phyloP scores from a whole-genome alignment of 2,888 invertebrate species.

The Frankliniella intonsa region DNA sequence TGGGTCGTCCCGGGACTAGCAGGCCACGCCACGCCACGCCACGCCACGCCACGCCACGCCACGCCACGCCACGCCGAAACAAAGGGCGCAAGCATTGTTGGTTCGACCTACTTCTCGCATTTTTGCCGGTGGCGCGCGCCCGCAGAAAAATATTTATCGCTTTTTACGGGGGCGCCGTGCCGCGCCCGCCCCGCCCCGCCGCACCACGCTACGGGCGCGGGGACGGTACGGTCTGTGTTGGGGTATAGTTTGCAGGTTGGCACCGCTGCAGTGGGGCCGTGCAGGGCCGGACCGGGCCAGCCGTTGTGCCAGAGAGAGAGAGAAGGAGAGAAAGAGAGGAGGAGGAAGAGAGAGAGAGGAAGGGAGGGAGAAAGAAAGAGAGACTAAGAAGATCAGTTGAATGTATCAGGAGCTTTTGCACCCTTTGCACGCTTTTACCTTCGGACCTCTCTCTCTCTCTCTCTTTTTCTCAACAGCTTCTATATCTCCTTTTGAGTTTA shows the following conservation, averaged over 20 bases:
- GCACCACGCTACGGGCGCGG: not conserved
- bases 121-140: not conserved
- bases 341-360: not conserved
- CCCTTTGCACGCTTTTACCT: too few species aligned
- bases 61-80: not conserved
- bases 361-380: not conserved
- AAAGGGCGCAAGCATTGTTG: conserved; percentile 8
- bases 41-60: not conserved
- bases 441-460: too few species aligned
- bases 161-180: not conserved
- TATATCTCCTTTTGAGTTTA: too few species aligned
- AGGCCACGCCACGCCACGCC: not conserved
- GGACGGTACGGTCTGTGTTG: not conserved
- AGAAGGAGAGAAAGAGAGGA: not conserved
- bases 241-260: conserved; percentile 11
- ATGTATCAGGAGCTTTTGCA: too few species aligned
- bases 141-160: conserved; percentile 1
- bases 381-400: too few species aligned
- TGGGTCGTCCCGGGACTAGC: not conserved
- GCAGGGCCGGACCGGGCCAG: not conserved
- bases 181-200: too few species aligned
- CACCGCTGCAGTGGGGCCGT: not conserved
- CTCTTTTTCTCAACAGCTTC: too few species aligned
- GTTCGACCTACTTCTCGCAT: conserved; percentile 8
- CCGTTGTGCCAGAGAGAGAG: not conserved